Evolutionary conservation across 2,113 vertebrate genomes (phyloP).

Genomic region (Agelaius phoeniceus): DNA sequence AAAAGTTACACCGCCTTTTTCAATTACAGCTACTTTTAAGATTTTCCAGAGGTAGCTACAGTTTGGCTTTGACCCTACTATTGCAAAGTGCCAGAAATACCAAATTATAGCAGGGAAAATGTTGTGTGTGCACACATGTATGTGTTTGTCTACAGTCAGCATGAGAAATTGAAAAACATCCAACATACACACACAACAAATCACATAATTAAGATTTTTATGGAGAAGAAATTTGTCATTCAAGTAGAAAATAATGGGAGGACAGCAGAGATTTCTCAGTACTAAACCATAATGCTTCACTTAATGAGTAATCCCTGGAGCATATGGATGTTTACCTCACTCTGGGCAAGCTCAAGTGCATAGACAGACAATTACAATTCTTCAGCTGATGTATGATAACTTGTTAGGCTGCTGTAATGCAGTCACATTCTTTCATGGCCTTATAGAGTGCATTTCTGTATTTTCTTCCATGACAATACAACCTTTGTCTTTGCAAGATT

Average conservation of each 20-base stretch:
- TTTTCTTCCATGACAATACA: not conserved
- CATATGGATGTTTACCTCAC: conserved; percentile 17
- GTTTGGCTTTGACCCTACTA: not conserved
- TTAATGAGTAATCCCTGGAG: conserved; percentile 44
- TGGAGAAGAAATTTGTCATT: conserved; percentile 9
- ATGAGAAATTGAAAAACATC: conserved; percentile 25
- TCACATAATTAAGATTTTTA: not conserved
- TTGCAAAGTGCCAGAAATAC: conserved; percentile 26
- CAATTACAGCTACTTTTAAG: not conserved
- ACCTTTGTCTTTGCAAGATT: not conserved
- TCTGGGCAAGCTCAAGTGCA: conserved; percentile 38
- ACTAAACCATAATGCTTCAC: conserved; percentile 6
- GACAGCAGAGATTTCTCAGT: not conserved
- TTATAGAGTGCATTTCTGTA: not conserved
- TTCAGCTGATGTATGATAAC: not conserved
- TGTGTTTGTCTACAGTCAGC: conserved; percentile 33
- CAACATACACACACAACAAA: conserved; percentile 16
- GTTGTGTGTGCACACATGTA: not conserved
- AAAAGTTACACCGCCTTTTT: not conserved
- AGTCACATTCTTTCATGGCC: not conserved
- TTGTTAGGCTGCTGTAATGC: not conserved
- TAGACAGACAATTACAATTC: not conserved
- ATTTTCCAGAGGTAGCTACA: conserved; percentile 33
- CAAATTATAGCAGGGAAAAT: conserved; percentile 18
- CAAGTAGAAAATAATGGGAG: conserved; percentile 9